Percentiles rank a stretch among this genome's conserved stretches.
Evolutionary conservation across 1,140 invertebrate species (phyloP).

Genomic region (Lepidurus couesii): DNA sequence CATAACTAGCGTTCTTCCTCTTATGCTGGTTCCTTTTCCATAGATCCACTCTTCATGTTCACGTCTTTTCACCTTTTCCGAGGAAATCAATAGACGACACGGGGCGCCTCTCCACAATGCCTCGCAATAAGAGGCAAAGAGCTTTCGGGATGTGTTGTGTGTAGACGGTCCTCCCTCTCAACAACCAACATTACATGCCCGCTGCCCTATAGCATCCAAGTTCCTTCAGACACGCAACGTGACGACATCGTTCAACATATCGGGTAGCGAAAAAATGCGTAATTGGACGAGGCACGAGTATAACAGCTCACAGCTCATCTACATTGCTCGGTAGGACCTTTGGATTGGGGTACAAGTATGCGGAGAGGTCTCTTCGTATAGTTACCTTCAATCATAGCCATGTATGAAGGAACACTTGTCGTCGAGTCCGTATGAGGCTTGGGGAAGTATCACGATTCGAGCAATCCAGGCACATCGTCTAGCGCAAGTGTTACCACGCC

Average conservation of each 20-base stretch:
- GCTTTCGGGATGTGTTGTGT: conserved; percentile 3
- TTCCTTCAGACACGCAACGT: background rate
- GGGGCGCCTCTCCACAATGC: conserved; percentile 16
- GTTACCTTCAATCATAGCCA: conserved; percentile 7
- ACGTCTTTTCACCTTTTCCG: background rate
- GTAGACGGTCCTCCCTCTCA: conserved; percentile 3
- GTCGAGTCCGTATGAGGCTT: background rate
- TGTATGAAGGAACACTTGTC: background rate
- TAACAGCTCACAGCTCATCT: background rate
- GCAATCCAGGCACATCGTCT: conserved; percentile 1
- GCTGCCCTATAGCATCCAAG: background rate
- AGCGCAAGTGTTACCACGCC: background rate
- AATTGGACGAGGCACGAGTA: background rate
- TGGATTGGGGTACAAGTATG: background rate
- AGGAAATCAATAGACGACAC: conserved; percentile 15
- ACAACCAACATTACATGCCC: conserved; percentile 12
- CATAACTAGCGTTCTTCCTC: conserved; percentile 8
- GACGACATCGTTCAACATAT: background rate
- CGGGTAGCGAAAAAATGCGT: background rate
- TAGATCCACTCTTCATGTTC: conserved; percentile 6
- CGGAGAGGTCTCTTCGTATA: background rate
- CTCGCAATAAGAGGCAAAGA: conserved; percentile 4
- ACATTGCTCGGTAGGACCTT: background rate
- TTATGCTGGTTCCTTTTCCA: background rate
- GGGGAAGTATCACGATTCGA: background rate